phyloP scores from a whole-genome alignment of 2,888 invertebrate genomes.

The Polydrusus tereticollis region DNA sequence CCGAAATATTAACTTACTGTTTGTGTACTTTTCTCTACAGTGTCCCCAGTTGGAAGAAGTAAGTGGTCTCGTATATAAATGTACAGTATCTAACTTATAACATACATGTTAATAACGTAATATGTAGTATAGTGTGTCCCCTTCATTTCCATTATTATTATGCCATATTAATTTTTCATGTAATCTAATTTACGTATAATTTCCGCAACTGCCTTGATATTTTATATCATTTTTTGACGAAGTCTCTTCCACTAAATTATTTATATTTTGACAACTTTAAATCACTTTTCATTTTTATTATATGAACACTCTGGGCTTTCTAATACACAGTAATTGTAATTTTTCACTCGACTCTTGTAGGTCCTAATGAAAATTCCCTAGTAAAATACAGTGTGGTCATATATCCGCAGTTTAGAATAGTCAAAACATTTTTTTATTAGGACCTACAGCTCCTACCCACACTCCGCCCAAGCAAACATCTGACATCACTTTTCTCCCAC shows the following conservation, averaged over 20 bases:
- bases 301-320: conserved; percentile 7
- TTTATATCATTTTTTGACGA: conserved; percentile 19
- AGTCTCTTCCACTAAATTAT: not conserved
- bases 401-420: no score
- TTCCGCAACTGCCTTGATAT: conserved; percentile 37
- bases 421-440: not conserved
- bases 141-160: conserved; percentile 1
- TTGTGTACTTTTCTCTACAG: conserved; percentile 62
- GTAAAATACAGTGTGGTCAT: not conserved
- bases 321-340: conserved; percentile 7
- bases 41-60: conserved; percentile 66
- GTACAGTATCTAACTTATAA: conserved; percentile 36
- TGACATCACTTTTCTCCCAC: conserved; percentile 40
- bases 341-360: not conserved
- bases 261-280: not conserved
- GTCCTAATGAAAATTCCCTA: not conserved
- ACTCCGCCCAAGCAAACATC: not conserved
- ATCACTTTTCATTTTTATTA: conserved; percentile 11
- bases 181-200: conserved; percentile 3
- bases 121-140: not conserved
- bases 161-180: not conserved
- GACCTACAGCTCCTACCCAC: not conserved
- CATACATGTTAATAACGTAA: conserved; percentile 47
- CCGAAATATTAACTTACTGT: conserved; percentile 49
- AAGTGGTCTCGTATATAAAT: conserved; percentile 58